Base-by-base conservation (phyloP, 2,888 invertebrate species). In the Mechanitis mazaeus region DNA sequence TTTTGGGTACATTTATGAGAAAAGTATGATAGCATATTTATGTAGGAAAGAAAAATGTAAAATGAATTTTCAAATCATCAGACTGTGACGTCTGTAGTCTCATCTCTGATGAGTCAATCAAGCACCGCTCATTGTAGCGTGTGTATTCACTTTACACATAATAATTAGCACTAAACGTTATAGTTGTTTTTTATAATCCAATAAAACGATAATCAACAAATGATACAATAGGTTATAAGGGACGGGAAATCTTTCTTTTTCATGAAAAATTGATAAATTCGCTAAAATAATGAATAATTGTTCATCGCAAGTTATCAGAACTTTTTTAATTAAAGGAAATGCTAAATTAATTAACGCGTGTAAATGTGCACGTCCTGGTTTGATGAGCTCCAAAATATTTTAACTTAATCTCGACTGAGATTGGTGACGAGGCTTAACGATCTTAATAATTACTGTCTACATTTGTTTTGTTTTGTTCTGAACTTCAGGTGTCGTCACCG, bases 341-440 rank as follows among this genome's bases (percentile, higher is more conserved):
- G 64, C 53, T 58, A 59, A 64, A 65, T 64, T 68, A 67, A 64
- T 68, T 63, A 64, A 58, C 64, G 61, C 59, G 64, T 64, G 65
- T 60, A 66, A 64, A 64, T 66, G 64, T 58, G 64, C 64, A 66
- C 63, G 61, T 57, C 64, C 67, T 73, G 73, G 65, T 71, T 75
- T 69, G 75, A 72, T 72, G 72, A 71, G 74, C 72, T 68, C 67
- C 65, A 70, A 68, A 70, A 73, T 75, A 72, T 73, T 75, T 71
- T 67, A 76, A 61, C 35, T 61, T 61, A 60, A 66, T 28, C 54
- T 60, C 67, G 56, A 63, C 38, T 62, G 59, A 46, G 42, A 59
- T 67, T 64, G 53, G 57, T 59, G 46, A 38, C 7, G 9, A 38
- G 11, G 31, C 11, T 50, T 28, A 50, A 50, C 31, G 31, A 31